These are phyloP conservation scores for Coenonympha arcania DNA, from an alignment of 2,888 invertebrate genomes.

Conservation along the genomic window DNA sequence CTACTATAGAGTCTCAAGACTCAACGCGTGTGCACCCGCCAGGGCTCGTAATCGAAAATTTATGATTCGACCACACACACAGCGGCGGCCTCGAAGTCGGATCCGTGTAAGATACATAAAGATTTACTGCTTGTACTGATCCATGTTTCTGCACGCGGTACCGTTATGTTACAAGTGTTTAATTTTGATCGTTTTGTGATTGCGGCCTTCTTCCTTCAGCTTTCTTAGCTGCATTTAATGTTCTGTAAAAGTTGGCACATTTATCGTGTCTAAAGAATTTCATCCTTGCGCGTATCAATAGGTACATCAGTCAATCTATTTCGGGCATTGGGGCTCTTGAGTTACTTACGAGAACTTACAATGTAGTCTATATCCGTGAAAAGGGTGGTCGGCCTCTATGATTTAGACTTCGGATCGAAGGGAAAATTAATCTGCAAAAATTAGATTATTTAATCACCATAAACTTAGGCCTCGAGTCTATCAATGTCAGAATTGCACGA, in stretches of 20 bases:
- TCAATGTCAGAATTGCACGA: conserved; percentile 1
- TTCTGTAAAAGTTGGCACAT: too few relatives aligned
- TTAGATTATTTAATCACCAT: not conserved
- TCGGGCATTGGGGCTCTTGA: too few relatives aligned
- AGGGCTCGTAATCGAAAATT: conserved; percentile 37
- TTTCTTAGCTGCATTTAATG: not conserved
- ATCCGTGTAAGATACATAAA: conserved; percentile 28
- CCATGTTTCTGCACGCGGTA: conserved; percentile 16
- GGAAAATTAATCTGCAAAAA: too few relatives aligned
- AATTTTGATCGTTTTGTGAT: conserved; percentile 4
- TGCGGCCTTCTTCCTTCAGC: not conserved
- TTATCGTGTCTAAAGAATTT: too few relatives aligned
- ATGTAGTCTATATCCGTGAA: too few relatives aligned
- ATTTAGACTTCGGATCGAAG: too few relatives aligned
- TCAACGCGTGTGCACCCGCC: conserved; percentile 23
- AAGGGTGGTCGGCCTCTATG: too few relatives aligned
- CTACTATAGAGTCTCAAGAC: conserved; percentile 13
- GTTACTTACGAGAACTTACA: too few relatives aligned
- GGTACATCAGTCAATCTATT: too few relatives aligned
- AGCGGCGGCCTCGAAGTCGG: conserved; percentile 13
- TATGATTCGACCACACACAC: conserved; percentile 40
- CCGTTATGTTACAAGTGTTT: conserved; percentile 11
- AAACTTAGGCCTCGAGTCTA: not conserved
- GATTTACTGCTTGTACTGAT: conserved; percentile 25
- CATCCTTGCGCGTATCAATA: too few relatives aligned